phyloP scores from a whole-genome alignment of 2,797 vertebrate species.

The Heterohyrax brucei region DNA sequence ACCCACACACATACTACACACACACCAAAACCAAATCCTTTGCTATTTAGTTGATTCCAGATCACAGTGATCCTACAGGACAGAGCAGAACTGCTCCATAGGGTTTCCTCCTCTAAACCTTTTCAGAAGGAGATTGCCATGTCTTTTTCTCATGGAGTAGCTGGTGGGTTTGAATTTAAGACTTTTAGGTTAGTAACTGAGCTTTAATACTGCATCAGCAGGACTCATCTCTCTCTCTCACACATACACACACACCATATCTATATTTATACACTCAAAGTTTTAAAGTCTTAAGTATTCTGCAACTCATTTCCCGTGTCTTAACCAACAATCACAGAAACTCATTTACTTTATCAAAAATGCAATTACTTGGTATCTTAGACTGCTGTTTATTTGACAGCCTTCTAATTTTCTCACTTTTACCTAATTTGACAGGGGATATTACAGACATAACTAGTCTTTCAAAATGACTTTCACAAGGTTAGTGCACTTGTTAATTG shows the following conservation, averaged over 20 bases:
- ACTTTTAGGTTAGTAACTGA: neutral
- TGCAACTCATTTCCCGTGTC: slow-evolving; percentile 68
- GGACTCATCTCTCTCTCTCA: neutral
- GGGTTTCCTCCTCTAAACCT: neutral
- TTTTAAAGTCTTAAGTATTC: neutral
- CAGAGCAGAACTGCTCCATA: neutral
- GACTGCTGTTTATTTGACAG: slow-evolving; percentile 90
- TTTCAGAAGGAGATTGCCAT: neutral
- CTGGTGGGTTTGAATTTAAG: too few relatives aligned
- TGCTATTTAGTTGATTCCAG: neutral
- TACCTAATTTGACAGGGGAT: slow-evolving; percentile 91
- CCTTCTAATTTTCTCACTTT: slow-evolving; percentile 91
- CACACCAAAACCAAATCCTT: neutral
- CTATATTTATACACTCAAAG: neutral
- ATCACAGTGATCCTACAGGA: neutral
- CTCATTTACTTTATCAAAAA: slow-evolving; percentile 91
- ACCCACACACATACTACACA: neutral
- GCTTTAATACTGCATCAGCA: neutral
- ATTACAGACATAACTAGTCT: slow-evolving; percentile 90
- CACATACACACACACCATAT: neutral
- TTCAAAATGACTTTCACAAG: slow-evolving; percentile 92
- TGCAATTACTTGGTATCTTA: slow-evolving; percentile 90
- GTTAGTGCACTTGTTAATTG: slow-evolving; percentile 93
- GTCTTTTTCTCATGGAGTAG: neutral
- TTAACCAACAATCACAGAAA: slow-evolving; percentile 86